Evolutionary conservation across 2,113 vertebrate species (phyloP), one percentile per base, ranked within the genome.

Genomic region (Microtus pennsylvanicus): DNA sequence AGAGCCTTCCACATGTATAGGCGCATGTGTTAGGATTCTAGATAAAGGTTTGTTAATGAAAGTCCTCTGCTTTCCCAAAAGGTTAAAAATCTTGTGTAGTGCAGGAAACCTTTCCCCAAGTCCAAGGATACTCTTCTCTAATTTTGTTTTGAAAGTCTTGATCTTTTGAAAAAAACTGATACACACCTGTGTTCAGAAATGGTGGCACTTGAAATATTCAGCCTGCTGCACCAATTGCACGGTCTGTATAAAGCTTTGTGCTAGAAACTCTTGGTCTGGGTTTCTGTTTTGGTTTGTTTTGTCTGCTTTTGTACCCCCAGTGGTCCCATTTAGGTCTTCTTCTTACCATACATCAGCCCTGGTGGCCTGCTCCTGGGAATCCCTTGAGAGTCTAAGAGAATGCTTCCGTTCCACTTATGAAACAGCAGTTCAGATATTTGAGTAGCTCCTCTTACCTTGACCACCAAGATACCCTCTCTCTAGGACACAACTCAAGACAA

Each of bases 111-210:
- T 42, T 94, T 86, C 50, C 90, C 58, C 38, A 88, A 74, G 70
- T 14, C 61, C 47, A 61, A 88, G 63, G 76, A 80, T 28, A 72
- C 75, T 93, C 83, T 42, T 61, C 35, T 90, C 63, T 72, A 85
- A 82, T 69, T 93, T 87, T 95, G 76, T 52, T 94, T 95, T 92
- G 61, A 86, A 97, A 96, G 63, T 47, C 72, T 61, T 81, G 35
- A 50, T 96, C 86, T 90, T 95, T 92, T 76, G 47, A 87, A 52
- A 55, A 58, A 58, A 58, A 58, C 80, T 45, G 47, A 35, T 76
- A 16, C 42, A n/a, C 45, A 85, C 75, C 89, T 94, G 58, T 87
- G 30, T 83, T 86, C 82, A 93, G 90, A 96, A 93, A 85, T 89
- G 87, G 55, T 55, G 3, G 82, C 42, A 70, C 85, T 92, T 58